These are phyloP conservation scores for Heteromurus nitidus DNA, from an alignment of 2,888 invertebrate genomes.

Conservation along the genomic window DNA sequence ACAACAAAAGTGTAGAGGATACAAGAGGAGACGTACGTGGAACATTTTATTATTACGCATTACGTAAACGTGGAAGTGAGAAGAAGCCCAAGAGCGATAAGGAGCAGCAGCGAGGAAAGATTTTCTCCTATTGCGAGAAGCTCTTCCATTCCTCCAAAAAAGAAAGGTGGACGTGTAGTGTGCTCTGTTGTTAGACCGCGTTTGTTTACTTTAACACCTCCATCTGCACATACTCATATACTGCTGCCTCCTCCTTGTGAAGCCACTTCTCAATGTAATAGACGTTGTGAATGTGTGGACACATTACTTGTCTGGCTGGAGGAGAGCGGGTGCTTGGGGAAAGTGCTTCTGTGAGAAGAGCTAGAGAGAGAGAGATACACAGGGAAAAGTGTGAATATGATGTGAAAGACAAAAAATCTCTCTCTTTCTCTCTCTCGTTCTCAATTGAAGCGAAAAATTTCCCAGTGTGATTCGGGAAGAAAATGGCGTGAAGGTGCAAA, in stretches of 20 bases:
- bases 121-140: constrained; percentile 1
- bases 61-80: constrained; percentile 7
- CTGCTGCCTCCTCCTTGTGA: no score
- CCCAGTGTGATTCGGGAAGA: neutral
- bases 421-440: neutral
- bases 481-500: constrained; percentile 5
- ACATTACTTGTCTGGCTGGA: neutral
- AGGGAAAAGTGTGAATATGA: neutral
- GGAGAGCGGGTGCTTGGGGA: no score
- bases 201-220: neutral
- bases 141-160: no score
- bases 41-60: constrained; percentile 43
- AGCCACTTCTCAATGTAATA: neutral
- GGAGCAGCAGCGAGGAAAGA: neutral
- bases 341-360: no score
- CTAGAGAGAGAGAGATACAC: neutral
- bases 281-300: neutral
- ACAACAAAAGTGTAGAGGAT: constrained; percentile 17
- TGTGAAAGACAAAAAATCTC: neutral
- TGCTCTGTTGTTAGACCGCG: neutral
- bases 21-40: no score
- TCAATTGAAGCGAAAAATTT: neutral
- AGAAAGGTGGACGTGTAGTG: neutral
- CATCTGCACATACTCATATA: neutral
- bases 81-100: constrained; percentile 12